Conservation (phyloP, 2,797 vertebrate genomes). For the Phalanger gymnotis region DNA sequence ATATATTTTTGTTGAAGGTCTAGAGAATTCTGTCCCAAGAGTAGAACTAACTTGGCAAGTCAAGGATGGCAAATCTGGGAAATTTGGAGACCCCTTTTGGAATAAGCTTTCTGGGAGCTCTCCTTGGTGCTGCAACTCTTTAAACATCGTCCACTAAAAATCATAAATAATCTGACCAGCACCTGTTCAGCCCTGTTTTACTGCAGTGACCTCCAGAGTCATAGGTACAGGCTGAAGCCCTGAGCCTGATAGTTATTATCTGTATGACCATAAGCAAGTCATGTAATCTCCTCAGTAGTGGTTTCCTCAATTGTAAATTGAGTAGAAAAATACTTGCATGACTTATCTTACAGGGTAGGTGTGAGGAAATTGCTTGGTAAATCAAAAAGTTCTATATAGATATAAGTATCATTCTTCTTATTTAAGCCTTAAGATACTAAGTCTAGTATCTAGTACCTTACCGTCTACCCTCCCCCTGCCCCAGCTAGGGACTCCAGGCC, state of each 20-base stretch:
- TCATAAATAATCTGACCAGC: not conserved
- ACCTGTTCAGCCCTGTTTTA: not conserved
- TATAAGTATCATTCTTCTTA: not conserved
- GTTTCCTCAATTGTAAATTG: not conserved
- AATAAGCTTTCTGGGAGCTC: not conserved
- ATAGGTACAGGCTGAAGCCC: not conserved
- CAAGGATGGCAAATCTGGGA: not conserved
- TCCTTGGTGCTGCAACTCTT: not conserved
- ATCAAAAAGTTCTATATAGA: not conserved
- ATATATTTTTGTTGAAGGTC: too few species aligned
- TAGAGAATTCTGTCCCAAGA: too few species aligned
- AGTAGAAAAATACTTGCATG: too few species aligned
- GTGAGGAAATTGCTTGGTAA: not conserved
- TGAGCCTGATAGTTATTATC: not conserved
- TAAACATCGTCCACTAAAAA: not conserved
- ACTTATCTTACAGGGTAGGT: not conserved
- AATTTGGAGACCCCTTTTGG: not conserved
- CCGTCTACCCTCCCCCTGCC: not conserved
- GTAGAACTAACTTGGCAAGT: too few species aligned
- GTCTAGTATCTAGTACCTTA: conserved; percentile 15
- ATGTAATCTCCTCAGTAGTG: not conserved
- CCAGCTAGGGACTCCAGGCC: not conserved
- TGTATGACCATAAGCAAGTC: not conserved
- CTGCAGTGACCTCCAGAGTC: not conserved
- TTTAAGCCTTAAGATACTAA: conserved; percentile 21